Evolutionary conservation across 2,888 invertebrate species (phyloP).

Genomic region (Drosophila prostipennis): DNA sequence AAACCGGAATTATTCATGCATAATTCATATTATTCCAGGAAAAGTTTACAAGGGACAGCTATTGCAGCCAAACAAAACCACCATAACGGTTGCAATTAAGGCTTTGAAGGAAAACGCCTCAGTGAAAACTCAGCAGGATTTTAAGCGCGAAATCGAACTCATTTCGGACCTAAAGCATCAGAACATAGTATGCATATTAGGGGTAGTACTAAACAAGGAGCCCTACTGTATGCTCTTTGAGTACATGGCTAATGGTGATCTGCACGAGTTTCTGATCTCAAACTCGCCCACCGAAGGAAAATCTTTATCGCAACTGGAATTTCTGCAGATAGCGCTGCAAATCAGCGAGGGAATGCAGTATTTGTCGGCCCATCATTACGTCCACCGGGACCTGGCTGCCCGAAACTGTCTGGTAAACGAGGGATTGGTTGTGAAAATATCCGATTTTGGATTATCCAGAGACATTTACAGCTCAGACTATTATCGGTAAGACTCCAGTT

Average conservation of each 20-base stretch:
- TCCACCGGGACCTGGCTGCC: conserved; percentile 98
- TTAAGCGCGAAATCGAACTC: conserved; percentile 96
- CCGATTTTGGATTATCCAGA: conserved; percentile 97
- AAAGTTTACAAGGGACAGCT: conserved; percentile 98
- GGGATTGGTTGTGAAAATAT: conserved; percentile 97
- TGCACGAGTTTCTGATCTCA: conserved; percentile 97
- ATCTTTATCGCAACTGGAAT: conserved; percentile 91
- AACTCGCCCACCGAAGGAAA: conserved; percentile 94
- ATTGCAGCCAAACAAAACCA: conserved; percentile 87
- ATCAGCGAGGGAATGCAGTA: conserved; percentile 94
- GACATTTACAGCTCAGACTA: conserved; percentile 97
- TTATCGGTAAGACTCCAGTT: conserved; percentile 86
- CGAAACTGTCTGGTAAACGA: conserved; percentile 98
- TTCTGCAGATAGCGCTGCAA: conserved; percentile 95
- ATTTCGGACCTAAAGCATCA: conserved; percentile 97
- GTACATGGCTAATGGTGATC: conserved; percentile 98
- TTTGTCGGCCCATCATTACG: conserved; percentile 95
- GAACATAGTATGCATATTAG: conserved; percentile 97
- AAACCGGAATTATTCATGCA: neutral
- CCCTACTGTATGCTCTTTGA: conserved; percentile 98
- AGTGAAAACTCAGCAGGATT: conserved; percentile 95
- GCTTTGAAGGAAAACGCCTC: conserved; percentile 97
- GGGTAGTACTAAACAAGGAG: conserved; percentile 94
- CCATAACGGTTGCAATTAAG: conserved; percentile 95
- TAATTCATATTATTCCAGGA: conserved; percentile 56